Conservation (phyloP, 2,888 invertebrate species). For the Drosophila prolongata region DNA sequence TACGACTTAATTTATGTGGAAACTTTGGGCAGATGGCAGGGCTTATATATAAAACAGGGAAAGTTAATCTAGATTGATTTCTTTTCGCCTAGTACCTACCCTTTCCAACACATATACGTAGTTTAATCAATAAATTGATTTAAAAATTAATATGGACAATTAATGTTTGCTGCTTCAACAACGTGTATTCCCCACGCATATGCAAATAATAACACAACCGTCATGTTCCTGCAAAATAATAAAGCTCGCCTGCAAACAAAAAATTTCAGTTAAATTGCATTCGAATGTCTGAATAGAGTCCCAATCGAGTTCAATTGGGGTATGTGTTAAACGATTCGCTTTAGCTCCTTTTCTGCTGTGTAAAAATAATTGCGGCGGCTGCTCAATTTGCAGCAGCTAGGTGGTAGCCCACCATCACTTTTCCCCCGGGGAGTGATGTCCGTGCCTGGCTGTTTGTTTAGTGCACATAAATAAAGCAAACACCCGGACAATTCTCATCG, state of each 20-base stretch:
- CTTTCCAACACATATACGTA: not conserved
- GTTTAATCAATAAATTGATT: conserved; percentile 29
- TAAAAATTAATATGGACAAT: conserved; percentile 13
- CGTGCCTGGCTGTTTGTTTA: conserved; percentile 59
- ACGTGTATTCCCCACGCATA: too few relatives aligned
- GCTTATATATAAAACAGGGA: conserved; percentile 6
- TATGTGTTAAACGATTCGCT: conserved; percentile 40
- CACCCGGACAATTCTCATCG: conserved; percentile 40
- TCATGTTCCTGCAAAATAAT: conserved; percentile 13
- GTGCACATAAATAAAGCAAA: conserved; percentile 68
- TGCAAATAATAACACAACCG: conserved; percentile 11
- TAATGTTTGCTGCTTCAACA: not conserved
- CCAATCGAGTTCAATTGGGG: conserved; percentile 30
- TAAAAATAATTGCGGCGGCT: conserved; percentile 51
- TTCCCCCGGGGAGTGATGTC: conserved; percentile 27
- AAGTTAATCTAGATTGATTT: conserved; percentile 20
- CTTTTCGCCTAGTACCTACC: not conserved
- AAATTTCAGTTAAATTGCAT: not conserved
- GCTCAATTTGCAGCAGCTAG: conserved; percentile 45
- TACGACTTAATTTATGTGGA: conserved; percentile 21
- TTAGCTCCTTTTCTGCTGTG: conserved; percentile 5
- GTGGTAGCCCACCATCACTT: not conserved
- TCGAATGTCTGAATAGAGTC: conserved; percentile 6
- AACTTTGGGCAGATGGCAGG: conserved; percentile 11
- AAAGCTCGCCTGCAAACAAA: conserved; percentile 21